These are phyloP conservation scores for Mnemiopsis leidyi DNA, from an alignment of 37 sponge, comb jelly and placozoan species.

Conservation along the genomic window DNA sequence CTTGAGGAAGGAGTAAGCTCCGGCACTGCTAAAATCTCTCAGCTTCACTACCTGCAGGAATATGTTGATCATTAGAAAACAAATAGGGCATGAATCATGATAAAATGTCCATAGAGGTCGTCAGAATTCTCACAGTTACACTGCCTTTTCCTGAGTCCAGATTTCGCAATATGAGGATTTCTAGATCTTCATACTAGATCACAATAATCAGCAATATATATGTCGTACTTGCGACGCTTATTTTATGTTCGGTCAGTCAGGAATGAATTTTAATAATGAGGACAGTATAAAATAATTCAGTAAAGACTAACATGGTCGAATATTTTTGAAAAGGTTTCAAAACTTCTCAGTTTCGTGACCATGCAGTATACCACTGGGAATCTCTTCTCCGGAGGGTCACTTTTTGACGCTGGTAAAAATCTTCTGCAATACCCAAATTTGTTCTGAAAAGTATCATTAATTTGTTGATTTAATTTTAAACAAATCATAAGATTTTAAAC, in stretches of 20 bases:
- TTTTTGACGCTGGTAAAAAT: constrained; percentile 22
- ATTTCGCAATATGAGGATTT: too few species aligned
- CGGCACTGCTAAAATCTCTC: constrained; percentile 47
- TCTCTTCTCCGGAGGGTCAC: not conserved
- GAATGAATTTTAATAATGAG: too few species aligned
- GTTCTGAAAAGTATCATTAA: constrained; percentile 32
- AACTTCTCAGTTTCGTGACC: constrained; percentile 56
- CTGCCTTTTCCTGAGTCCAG: too few species aligned
- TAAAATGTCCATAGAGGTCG: too few species aligned
- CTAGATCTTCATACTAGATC: too few species aligned
- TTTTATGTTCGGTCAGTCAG: too few species aligned
- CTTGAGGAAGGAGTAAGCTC: constrained; percentile 61
- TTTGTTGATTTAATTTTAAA: not conserved
- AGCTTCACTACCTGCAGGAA: constrained; percentile 10
- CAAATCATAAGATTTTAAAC: not conserved
- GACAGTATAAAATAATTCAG: not conserved
- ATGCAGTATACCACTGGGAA: constrained; percentile 59
- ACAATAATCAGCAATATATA: too few species aligned
- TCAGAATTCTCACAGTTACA: too few species aligned
- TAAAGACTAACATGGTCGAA: constrained; percentile 19
- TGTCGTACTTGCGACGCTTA: too few species aligned
- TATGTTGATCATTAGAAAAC: not conserved
- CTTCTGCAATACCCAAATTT: constrained; percentile 48
- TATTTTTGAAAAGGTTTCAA: constrained; percentile 57
- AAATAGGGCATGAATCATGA: too few species aligned